Percentiles rank a stretch among this genome's conserved stretches.
Evolutionary conservation across 2,888 invertebrate genomes (phyloP).

Genomic region (Ditula angustiorana): DNA sequence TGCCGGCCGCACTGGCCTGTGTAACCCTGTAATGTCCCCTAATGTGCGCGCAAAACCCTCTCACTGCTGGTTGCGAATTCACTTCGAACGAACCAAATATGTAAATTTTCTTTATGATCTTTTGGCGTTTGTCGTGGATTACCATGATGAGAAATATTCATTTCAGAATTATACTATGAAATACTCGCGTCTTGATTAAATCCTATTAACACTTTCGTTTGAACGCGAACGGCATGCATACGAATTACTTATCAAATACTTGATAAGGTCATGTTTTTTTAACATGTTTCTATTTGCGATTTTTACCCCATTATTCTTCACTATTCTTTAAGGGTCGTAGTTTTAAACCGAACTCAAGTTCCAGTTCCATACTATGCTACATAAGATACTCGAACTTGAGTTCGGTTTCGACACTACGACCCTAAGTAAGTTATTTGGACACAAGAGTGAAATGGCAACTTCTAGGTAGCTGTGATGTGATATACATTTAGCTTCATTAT

Average conservation of each 20-base stretch:
- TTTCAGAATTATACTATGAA: conserved; percentile 58
- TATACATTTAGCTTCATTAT: too few relatives aligned
- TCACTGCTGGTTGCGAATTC: conserved; percentile 61
- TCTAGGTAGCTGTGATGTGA: too few relatives aligned
- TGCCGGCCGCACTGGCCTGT: background rate
- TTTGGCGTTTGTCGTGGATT: conserved; percentile 67
- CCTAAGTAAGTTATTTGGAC: too few relatives aligned
- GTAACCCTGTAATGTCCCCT: conserved; percentile 64
- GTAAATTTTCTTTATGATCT: conserved; percentile 73
- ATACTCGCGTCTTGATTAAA: conserved; percentile 41
- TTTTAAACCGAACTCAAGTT: too few relatives aligned
- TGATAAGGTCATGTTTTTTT: background rate
- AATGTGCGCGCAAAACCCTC: conserved; percentile 69
- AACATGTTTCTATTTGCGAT: background rate
- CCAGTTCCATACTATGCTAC: too few relatives aligned
- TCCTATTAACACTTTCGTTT: conserved; percentile 17
- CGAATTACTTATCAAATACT: background rate
- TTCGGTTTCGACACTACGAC: too few relatives aligned
- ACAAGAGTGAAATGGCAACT: too few relatives aligned
- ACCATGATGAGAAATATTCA: conserved; percentile 53
- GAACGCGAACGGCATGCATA: background rate
- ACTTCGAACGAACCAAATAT: conserved; percentile 68
- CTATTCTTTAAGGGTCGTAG: too few relatives aligned
- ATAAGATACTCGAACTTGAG: too few relatives aligned
- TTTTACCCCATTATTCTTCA: too few relatives aligned